Conservation (phyloP, 2,888 invertebrate species). For the Poecilobothrus nobilitatus region DNA sequence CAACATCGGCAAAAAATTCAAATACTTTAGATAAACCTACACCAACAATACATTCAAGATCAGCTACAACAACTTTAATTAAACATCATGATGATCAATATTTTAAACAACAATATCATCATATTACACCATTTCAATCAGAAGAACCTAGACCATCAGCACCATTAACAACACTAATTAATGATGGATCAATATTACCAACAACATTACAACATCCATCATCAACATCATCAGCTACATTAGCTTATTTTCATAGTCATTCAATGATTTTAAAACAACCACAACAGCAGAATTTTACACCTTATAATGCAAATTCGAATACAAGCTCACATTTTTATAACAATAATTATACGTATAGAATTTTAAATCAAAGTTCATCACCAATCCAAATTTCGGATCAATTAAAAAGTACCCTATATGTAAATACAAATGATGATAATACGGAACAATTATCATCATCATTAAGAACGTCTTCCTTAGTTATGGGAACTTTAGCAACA, state of each 20-base stretch:
- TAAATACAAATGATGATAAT: background rate
- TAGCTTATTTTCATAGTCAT: background rate
- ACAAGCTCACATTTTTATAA: background rate
- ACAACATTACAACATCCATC: background rate
- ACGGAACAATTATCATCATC: background rate
- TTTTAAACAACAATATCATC: conserved; percentile 4
- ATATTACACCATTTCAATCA: background rate
- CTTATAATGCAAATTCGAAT: background rate
- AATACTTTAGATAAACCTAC: conserved; percentile 35
- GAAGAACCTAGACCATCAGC: conserved; percentile 15
- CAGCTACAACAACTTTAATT: conserved; percentile 20
- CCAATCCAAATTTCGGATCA: background rate
- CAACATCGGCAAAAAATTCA: background rate
- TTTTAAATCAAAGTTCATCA: background rate
- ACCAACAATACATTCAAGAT: conserved; percentile 26
- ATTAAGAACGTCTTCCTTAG: background rate
- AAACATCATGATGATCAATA: conserved; percentile 13
- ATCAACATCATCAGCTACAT: background rate
- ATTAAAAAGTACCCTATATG: background rate
- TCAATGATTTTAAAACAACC: no score
- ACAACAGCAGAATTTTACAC: background rate
- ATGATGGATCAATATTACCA: background rate
- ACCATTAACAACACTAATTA: conserved; percentile 10
- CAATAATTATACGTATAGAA: background rate
- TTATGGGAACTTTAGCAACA: conserved; percentile 4